Base-by-base conservation (phyloP, 2,113 vertebrate genomes). In the Condylura cristata region DNA sequence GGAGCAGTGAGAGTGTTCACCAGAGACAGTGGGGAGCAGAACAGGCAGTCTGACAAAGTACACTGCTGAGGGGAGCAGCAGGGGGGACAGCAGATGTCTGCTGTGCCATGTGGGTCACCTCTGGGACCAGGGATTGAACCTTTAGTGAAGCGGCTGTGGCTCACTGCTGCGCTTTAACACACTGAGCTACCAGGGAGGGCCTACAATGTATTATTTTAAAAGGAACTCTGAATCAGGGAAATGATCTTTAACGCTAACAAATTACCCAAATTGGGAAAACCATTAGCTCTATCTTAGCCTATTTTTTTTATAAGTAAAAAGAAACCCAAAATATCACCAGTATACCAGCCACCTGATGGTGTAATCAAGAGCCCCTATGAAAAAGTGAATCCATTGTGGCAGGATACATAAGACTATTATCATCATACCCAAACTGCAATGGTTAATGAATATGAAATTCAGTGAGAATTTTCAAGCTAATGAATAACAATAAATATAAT, bases 381-480 rank as follows among this genome's bases (percentile, higher is more conserved):
- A 80, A 88, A n/a, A 30, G 3, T 5, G 22, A 17, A 70, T 81
- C 44, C 6, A 53, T 86, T 58, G 72, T 16, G 9, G 30, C 5
- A 4, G 44, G 14, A 34, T 79, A 30, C 10, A 80, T 39, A 70
- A 66, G 37, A 8, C 1, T 28, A 3, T 72, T 72, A 18, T 44
- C 68, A 34, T 32, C 8, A 44, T 5, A 58, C 30, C 53, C 70
- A 82, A 79, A 53, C 68, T 30, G 6, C 46, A 70, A 56, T 48
- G 18, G 58, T 83, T 83, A 91, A 76, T 61, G 87, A 83, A 91
- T 66, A 13, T 32, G 41, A 82, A 95, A 72, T 32, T 92, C 70
- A 66, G 65, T 89, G n/a, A 53, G 85, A 95, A 41, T 41, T 24
- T 20, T 51, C 41, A 90, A 28, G 9, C n/a, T 74, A 81, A 92